A percentile compares a stretch with the other conserved stretches of the same genome.
Evolutionary conservation across 2,797 vertebrate species (phyloP).

Genomic region (Mormyrops boulengeri): DNA sequence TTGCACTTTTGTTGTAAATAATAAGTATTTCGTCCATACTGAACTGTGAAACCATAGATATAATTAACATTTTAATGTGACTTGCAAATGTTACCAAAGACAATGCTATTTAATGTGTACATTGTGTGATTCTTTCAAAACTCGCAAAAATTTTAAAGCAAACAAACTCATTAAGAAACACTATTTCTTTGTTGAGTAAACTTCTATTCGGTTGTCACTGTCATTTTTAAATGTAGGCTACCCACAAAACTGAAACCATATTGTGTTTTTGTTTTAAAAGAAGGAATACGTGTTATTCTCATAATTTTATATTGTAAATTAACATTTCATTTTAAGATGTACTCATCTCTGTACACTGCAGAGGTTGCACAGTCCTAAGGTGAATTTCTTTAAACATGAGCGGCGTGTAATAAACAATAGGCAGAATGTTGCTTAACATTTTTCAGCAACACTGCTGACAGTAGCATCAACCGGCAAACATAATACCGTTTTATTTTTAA

Average conservation of each 20-base stretch:
- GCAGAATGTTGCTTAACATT: background rate
- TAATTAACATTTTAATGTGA: constrained; percentile 26
- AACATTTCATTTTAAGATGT: background rate
- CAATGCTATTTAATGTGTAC: constrained; percentile 14
- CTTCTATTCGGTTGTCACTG: background rate
- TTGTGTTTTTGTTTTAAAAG: background rate
- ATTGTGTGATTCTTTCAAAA: constrained; percentile 11
- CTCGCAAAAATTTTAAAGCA: background rate
- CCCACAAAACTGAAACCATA: background rate
- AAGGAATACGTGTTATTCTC: background rate
- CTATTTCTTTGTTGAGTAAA: background rate
- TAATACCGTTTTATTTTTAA: background rate
- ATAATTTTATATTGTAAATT: background rate
- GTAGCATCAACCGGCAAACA: background rate
- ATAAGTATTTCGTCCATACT: constrained; percentile 18
- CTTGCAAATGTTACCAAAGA: constrained; percentile 19
- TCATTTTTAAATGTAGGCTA: constrained; percentile 13
- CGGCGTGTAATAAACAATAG: background rate
- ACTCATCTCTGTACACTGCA: background rate
- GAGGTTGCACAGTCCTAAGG: background rate
- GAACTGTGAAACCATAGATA: constrained; percentile 24
- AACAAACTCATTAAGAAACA: background rate
- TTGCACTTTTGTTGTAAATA: constrained; percentile 25
- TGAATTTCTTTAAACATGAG: background rate
- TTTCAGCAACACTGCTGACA: background rate